These are phyloP conservation scores for Circaetus cinerascens DNA, from an alignment of 2,113 vertebrate genomes.

Conservation along the genomic window DNA sequence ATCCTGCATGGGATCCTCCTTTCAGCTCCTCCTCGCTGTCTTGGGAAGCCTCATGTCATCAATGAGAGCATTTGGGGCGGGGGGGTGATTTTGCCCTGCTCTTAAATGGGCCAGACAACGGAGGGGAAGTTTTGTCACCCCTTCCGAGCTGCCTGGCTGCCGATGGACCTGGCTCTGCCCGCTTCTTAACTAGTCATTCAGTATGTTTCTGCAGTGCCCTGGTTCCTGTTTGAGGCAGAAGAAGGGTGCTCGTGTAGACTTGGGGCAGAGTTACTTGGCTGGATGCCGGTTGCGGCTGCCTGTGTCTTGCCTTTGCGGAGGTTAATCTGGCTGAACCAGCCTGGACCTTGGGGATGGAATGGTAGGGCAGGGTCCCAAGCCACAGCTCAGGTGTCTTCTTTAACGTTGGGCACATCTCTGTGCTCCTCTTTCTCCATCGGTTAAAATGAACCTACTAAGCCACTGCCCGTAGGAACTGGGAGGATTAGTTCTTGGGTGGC, in stretches of 20 bases:
- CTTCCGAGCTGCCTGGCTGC: not conserved
- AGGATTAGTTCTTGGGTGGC: not conserved
- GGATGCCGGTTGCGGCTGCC: not conserved
- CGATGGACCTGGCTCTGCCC: not conserved
- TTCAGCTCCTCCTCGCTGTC: not conserved
- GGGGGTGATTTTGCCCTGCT: not conserved
- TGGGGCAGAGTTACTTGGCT: not conserved
- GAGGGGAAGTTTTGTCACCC: rapidly evolving
- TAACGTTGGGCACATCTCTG: rapidly evolving
- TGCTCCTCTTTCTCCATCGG: not conserved
- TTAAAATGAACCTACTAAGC: not conserved
- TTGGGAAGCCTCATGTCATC: not conserved
- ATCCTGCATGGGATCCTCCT: not conserved
- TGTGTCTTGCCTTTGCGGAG: not conserved
- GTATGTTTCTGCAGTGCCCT: not conserved
- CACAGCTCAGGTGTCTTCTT: not conserved
- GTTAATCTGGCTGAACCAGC: not conserved
- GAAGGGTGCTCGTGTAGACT: not conserved
- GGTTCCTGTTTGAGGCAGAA: not conserved
- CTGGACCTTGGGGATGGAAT: not conserved
- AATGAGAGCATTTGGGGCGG: not conserved
- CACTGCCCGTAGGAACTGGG: not conserved
- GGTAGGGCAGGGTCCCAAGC: not conserved
- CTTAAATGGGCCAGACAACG: not conserved
- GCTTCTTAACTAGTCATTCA: not conserved